Base-by-base conservation (phyloP, 2,113 vertebrate species). In the Callionymus lyra region DNA sequence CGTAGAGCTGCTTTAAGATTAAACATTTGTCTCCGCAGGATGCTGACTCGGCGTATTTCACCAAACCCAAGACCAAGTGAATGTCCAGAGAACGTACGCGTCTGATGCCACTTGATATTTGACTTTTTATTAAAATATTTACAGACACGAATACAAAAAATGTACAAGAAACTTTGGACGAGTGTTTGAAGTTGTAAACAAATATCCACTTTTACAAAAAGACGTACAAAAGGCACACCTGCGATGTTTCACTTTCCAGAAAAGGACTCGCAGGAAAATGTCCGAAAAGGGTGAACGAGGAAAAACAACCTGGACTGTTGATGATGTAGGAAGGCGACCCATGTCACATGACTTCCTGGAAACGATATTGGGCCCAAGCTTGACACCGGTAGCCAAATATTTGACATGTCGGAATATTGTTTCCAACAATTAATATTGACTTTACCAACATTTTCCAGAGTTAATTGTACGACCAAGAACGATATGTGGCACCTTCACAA, bases 31-130 rank as follows among this genome's bases (percentile, higher is more conserved):
- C 2, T 59, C 64, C 69, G 2, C 66, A 96, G 94, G 91, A 94
- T 38, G 90, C 91, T 12, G 92, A 96, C 70, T 63, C 70, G 15
- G 81, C 86, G 14, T 92, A 90, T 31, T 90, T 87, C 68, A 88
- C 68, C 4, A 83, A 85, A 45, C 41, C 54, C 4, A 87, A 85
- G 68, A 61, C 47, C 2, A 55, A 56, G 53, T 85, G 63, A 85
- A 61, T 31, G 41, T 36, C 8, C 21, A 4, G 8, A 4, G 8
- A 27, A 5, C 21, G 21, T 8, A 27, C 8, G 8, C 8, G 4
- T 8, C 21, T 4, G 21, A 27, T 27, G 4, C 4, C 8, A 5
- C 21, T 27, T 27, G 8, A 27, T 27, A 47, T 75, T 82, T 81
- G 76, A 81, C 79, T 85, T 61, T 50, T 27, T 27, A 27, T 27